phyloP scores from a whole-genome alignment of 35 echinoderm and acorn worm genomes.

The Heliocidaris tuberculata region DNA sequence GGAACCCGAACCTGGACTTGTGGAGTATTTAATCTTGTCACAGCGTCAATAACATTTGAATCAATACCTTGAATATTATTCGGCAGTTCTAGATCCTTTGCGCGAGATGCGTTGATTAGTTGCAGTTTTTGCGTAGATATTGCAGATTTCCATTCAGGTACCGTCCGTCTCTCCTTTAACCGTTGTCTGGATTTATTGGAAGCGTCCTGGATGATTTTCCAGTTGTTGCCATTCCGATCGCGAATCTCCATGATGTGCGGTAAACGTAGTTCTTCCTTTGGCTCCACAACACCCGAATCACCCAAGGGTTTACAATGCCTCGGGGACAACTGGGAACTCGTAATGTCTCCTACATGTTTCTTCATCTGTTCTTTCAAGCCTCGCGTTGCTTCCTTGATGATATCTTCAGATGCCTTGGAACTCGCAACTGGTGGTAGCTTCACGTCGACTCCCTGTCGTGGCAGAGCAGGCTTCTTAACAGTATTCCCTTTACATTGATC shows the following conservation, averaged over 20 bases:
- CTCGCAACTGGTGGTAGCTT: constrained; percentile 17
- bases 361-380: constrained; percentile 20
- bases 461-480: background rate
- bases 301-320: background rate
- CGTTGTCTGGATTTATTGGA: constrained; percentile 41
- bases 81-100: background rate
- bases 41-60: constrained; percentile 46
- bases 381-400: constrained; percentile 15
- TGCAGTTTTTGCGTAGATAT: constrained; percentile 36
- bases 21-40: constrained; percentile 49
- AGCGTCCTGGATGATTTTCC: constrained; percentile 84
- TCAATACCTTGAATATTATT: background rate
- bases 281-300: constrained; percentile 10
- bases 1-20: background rate
- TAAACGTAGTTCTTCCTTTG: constrained; percentile 64
- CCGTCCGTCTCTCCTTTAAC: background rate
- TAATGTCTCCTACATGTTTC: constrained; percentile 44
- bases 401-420: background rate
- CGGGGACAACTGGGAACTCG: background rate
- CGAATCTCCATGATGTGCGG: constrained; percentile 89
- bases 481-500: background rate
- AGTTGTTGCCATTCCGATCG: constrained; percentile 83
- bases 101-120: background rate
- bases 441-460: background rate
- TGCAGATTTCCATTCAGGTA: constrained; percentile 45